A percentile compares a stretch with the other conserved stretches of the same genome.
phyloP scores from a whole-genome alignment of 2,888 invertebrate genomes.

The Ophion obscuratus region DNA sequence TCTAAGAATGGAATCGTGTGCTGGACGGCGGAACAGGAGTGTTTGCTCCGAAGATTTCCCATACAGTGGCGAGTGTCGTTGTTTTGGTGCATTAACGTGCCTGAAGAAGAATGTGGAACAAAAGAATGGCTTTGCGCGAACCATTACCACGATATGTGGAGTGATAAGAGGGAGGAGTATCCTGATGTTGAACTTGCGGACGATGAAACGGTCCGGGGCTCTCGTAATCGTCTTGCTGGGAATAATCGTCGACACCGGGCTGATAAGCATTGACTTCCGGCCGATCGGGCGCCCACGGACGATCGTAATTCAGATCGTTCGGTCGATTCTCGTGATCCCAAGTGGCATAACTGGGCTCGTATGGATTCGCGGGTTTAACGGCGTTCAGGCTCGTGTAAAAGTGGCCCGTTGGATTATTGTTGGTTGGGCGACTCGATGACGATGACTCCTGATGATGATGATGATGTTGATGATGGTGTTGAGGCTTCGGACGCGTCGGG shows the following conservation, averaged over 20 bases:
- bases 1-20: background rate
- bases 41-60: background rate
- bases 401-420: slow-evolving; percentile 44
- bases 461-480: slow-evolving; percentile 84
- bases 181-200: slow-evolving; percentile 78
- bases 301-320: slow-evolving; percentile 74
- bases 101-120: slow-evolving; percentile 25
- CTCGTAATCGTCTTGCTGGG: slow-evolving; percentile 78
- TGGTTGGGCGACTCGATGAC: slow-evolving; percentile 49
- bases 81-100: slow-evolving; percentile 50
- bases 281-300: slow-evolving; percentile 83
- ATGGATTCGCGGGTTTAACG: slow-evolving; percentile 64
- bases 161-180: slow-evolving; percentile 76
- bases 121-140: background rate
- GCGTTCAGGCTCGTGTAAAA: slow-evolving; percentile 59
- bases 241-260: slow-evolving; percentile 77
- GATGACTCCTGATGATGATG: slow-evolving; percentile 83
- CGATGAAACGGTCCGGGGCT: slow-evolving; percentile 74
- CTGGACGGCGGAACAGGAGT: background rate
- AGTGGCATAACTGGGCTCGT: slow-evolving; percentile 67
- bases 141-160: slow-evolving; percentile 82
- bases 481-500: slow-evolving; percentile 83
- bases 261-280: slow-evolving; percentile 71
- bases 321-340: slow-evolving; percentile 75
- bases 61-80: slow-evolving; percentile 26